Conservation (phyloP, 2,113 vertebrate genomes). For the Globicephala melas region DNA sequence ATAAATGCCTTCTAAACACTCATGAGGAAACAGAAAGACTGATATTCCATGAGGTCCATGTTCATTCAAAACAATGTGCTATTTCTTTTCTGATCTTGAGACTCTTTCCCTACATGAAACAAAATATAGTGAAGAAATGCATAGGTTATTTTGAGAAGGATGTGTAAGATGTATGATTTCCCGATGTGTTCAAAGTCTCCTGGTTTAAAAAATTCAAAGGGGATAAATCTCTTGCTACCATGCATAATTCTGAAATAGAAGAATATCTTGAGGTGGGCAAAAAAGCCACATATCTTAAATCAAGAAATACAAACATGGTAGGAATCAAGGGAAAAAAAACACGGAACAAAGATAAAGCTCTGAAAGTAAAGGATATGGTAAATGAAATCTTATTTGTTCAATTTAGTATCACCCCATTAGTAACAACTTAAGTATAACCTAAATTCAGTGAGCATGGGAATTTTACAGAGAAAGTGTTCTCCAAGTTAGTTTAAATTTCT, state of each 20-base stretch:
- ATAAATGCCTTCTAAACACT: not conserved
- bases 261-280: not conserved
- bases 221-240: not conserved
- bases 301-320: not conserved
- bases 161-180: not conserved
- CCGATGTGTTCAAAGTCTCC: not conserved
- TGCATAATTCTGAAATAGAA: not conserved
- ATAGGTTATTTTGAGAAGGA: not conserved
- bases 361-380: not conserved
- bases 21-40: not conserved
- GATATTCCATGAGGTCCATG: not conserved
- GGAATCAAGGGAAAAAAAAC: not conserved
- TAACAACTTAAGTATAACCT: not conserved
- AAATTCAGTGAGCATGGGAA: not conserved
- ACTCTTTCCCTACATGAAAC: not conserved
- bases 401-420: accelerated
- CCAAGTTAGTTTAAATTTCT: not conserved
- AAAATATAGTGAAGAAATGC: not conserved
- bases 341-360: not conserved
- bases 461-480: not conserved
- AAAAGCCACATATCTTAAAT: not conserved
- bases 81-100: not conserved
- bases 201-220: not conserved
- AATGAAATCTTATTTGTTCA: not conserved
- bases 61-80: not conserved